phyloP scores from a whole-genome alignment of 2,113 vertebrate species.

The Corvus cornix region DNA sequence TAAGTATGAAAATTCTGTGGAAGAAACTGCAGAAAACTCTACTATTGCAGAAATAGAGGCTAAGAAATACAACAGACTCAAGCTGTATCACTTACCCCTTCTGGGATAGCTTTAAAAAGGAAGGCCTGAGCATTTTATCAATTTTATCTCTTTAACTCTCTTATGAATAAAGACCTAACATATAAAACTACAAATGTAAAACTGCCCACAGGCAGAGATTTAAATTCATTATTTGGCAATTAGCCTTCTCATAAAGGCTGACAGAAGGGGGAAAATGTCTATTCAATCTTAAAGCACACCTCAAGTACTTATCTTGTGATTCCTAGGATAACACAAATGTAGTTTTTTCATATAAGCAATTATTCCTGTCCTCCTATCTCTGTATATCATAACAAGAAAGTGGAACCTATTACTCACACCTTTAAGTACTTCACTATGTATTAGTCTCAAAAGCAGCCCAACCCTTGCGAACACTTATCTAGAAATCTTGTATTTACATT shows the following conservation, averaged over 20 bases:
- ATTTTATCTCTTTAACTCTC: background rate
- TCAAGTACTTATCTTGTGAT: background rate
- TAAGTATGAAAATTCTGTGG: background rate
- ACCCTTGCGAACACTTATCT: background rate
- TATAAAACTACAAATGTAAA: slow-evolving; percentile 8
- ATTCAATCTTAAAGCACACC: background rate
- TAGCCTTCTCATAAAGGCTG: slow-evolving; percentile 30
- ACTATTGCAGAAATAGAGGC: background rate
- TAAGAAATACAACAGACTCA: background rate
- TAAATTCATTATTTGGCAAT: slow-evolving; percentile 42
- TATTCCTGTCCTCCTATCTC: background rate
- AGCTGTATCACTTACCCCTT: background rate
- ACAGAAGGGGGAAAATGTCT: background rate
- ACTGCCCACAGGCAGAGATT: background rate
- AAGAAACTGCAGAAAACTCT: background rate
- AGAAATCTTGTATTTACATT: background rate
- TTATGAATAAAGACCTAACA: background rate
- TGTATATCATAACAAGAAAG: background rate
- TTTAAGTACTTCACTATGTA: background rate
- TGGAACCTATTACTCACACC: background rate
- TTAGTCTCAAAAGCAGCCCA: background rate
- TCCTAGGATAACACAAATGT: background rate
- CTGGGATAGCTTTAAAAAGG: background rate
- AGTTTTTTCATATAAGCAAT: background rate
- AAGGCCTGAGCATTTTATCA: background rate